Evolutionary conservation across 2,113 vertebrate species (phyloP), one percentile per base, ranked within the genome.

Genomic region (Conger conger): DNA sequence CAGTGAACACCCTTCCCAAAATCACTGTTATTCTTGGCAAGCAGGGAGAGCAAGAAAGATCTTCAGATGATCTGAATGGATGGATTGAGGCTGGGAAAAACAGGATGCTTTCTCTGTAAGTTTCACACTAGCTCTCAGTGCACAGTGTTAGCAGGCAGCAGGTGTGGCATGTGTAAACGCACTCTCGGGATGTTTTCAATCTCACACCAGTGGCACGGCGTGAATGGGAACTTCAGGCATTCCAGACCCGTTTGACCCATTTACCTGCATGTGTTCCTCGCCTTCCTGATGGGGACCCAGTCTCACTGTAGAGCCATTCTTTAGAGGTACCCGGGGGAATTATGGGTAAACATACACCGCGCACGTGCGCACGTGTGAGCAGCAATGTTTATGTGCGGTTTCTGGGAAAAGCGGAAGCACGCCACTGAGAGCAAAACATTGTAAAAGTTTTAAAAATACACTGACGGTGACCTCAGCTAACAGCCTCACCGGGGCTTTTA

Each of bases 41-140:
- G 57, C 73, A 85, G 87, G 68, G 86, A 90, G 86, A 87, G 76
- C n/a, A n/a, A 4, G 36, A 84, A 81, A 81, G 53, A 15, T 9
- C 18, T 80, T 45, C 80, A 86, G 86, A 82, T 88, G 86, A 86
- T 87, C 83, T 82, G 82, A 76, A 76, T 78, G 76, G 78, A 79
- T 63, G 83, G 40, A 53, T 53, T 86, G 18, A 30, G 15, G 50
- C 37, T 40, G 33, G 45, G 40, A 35, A 84, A 86, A 86, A 89
- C 87, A 79, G 73, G 76, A 79, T 4, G n/a, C 60, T 85, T 86
- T 84, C 81, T 82, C 76, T 76, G 38, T 35, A 81, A 36, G 84
- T 30, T 80, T 40, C 17, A 23, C 45, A 42, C 13, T 8, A 79
- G 50, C 81, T 42, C 15, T 2, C 40, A 36, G 40, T 50, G 60